Evolutionary conservation across 2,113 vertebrate genomes (phyloP), one percentile per base, ranked within the genome.

Genomic region (Dicrurus megarhynchus): DNA sequence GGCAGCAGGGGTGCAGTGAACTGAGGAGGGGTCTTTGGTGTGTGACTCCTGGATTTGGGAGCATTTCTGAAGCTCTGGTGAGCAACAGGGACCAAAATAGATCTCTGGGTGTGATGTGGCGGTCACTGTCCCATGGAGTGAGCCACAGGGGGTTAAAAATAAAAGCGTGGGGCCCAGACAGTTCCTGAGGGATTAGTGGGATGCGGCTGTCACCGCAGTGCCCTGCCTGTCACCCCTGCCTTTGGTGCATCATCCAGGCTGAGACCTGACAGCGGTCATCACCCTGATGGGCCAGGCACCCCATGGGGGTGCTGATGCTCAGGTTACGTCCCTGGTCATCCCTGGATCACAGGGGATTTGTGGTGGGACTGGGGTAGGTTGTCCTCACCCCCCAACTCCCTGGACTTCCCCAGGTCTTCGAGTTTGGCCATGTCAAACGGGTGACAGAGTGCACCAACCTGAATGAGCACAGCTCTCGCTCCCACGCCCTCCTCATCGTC

Each of bases 391-490:
- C 17, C 7, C 13, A 8, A 41, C 16, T 44, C 23, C 18, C 10
- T 0, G 13, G 3, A 11, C 35, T 74, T 33, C 70, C 8, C 73
- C 95, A 99, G 99, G 98, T 99, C 88, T 99, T 99, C 4, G 99
- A 99, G 32, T 95, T 99, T 2, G 99, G 99, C 53, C 98, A 99
- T 13, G 79, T 98, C 94, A 99, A 99, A 96, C 97, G 99, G 32
- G 99, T 98, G 0, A 99, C 99, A 0, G 99, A 99, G 57, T 99
- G 98, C 97, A 99, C 99, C 91, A 99, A 99, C 98, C 98, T 99
- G 87, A 99, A 99, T 0, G 99, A 99, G 59, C 99, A 98, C 98
- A 99, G 99, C 97, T 99, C 99, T 8, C 99, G 99, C 24, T 99
- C 99, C 2, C 99, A 99, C 0, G 99, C 99, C 14, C 99, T 99